Base-by-base conservation (phyloP, 2,797 vertebrate species). In the Nyctalus aviator region DNA sequence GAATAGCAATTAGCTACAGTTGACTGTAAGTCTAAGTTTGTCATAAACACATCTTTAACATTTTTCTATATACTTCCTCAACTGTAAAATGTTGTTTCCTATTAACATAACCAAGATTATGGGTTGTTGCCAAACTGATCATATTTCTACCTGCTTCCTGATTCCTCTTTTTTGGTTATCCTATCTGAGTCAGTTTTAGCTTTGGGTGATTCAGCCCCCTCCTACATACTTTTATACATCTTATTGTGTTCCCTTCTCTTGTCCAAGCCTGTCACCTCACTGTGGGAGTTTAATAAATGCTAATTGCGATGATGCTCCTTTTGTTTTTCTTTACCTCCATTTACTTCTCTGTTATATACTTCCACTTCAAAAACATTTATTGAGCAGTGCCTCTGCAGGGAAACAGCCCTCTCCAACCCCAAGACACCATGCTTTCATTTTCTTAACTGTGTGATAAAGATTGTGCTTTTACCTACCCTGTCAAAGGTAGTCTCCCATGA, bases 221-320 rank as follows among this genome's bases (percentile, higher is more conserved):
- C 94, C 95, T 79, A 95, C 92, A 95, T 86, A 44, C 44, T 72
- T 91, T 62, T 87, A 25, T 57, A 79, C 21, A 90, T 30, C 41
- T 50, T 86, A 68, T 59, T 95, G 83, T 59, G 44, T 72, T 96
- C 83, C 30, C 32, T 66, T 90, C 77, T 97, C 96, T 92, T 96
- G 96, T 87, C 86, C 83, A 91, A 94, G 84, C 95, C 76, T 94
- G 93, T 96, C 83, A 82, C 46, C 44, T 84, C 62, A 79, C 72
- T 92, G 96, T 97, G 78, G 93, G 93, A 96, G 88, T 92, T 93
- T 92, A 97, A 92, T 96, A 95, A 92, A 87, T 73, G 41, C 86
- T 93, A 92, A 92, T 94, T 91, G 93, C 20, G 13, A 89, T 21
- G 37, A 88, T 94, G 71, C 23, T 86, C 35, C 30, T 84, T 84